These are phyloP conservation scores for Chaetops frenatus DNA, from an alignment of 2,113 vertebrate species.

Conservation along the genomic window DNA sequence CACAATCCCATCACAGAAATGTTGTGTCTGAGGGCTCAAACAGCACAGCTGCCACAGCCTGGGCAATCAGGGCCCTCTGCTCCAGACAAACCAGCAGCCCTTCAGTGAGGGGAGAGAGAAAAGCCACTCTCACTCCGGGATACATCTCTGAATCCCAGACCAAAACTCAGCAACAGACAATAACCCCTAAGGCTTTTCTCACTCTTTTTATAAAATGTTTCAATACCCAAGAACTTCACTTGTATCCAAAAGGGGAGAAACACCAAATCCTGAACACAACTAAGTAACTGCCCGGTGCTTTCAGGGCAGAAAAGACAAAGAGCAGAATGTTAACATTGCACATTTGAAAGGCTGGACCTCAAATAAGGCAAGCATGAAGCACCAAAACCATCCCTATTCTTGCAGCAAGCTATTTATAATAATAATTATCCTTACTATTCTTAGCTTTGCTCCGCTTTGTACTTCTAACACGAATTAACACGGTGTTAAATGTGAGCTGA, in stretches of 20 bases:
- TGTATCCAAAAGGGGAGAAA: neutral
- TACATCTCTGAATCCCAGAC: neutral
- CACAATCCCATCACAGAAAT: rapidly evolving
- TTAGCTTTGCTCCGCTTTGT: slow-evolving; percentile 46
- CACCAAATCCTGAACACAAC: neutral
- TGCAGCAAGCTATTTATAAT: slow-evolving; percentile 50
- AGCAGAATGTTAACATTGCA: neutral
- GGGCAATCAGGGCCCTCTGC: neutral
- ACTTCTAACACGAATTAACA: slow-evolving; percentile 31
- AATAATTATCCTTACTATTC: slow-evolving; percentile 39
- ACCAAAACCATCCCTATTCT: neutral
- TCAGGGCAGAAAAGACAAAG: neutral
- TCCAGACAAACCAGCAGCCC: neutral
- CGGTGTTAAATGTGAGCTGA: neutral
- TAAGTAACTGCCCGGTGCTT: neutral
- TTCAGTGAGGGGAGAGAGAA: neutral
- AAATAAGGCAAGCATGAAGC: neutral
- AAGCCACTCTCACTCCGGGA: neutral
- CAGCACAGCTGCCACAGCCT: neutral
- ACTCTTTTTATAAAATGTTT: neutral
- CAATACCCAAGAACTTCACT: neutral
- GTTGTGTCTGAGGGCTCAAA: neutral
- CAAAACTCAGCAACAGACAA: neutral
- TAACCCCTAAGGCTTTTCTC: rapidly evolving
- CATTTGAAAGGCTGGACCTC: neutral